These are phyloP conservation scores for Parnassius glacialis DNA, from an alignment of 2,888 invertebrate genomes.

Conservation along the genomic window DNA sequence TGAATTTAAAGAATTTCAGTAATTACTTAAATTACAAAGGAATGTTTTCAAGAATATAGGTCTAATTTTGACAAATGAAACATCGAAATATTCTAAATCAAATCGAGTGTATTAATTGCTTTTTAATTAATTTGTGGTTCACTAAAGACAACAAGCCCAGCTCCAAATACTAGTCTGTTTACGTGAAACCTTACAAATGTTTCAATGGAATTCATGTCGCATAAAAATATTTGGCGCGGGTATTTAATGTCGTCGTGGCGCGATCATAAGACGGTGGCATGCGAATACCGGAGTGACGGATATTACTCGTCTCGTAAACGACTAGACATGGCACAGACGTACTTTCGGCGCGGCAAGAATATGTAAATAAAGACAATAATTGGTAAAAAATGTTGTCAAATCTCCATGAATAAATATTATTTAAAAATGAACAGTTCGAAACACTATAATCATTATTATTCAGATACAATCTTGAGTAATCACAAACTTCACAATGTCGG, in stretches of 20 bases:
- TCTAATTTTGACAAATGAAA: too few species aligned
- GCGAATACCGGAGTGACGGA: conserved; percentile 65
- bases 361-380: background rate
- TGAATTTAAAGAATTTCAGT: too few species aligned
- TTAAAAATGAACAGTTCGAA: too few species aligned
- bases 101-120: too few species aligned
- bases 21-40: too few species aligned
- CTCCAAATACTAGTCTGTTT: conserved; percentile 24
- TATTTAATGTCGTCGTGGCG: conserved; percentile 58
- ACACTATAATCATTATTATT: too few species aligned
- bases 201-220: conserved; percentile 46
- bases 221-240: conserved; percentile 62
- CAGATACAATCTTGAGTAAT: too few species aligned
- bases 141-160: conserved; percentile 2
- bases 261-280: conserved; percentile 53
- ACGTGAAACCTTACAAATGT: conserved; percentile 26
- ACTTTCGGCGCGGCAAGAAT: conserved; percentile 25
- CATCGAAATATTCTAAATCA: too few species aligned
- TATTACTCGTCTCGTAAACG: conserved; percentile 68
- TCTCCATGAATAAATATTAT: too few species aligned
- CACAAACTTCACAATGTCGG: too few species aligned
- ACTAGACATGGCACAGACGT: conserved; percentile 75
- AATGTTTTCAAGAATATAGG: too few species aligned
- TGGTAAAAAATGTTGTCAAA: background rate
- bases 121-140: too few species aligned